Percentiles rank a stretch among this genome's conserved stretches.
These are phyloP conservation scores for Ibidorhyncha struthersii DNA, from an alignment of 2,113 vertebrate genomes.

Conservation along the genomic window DNA sequence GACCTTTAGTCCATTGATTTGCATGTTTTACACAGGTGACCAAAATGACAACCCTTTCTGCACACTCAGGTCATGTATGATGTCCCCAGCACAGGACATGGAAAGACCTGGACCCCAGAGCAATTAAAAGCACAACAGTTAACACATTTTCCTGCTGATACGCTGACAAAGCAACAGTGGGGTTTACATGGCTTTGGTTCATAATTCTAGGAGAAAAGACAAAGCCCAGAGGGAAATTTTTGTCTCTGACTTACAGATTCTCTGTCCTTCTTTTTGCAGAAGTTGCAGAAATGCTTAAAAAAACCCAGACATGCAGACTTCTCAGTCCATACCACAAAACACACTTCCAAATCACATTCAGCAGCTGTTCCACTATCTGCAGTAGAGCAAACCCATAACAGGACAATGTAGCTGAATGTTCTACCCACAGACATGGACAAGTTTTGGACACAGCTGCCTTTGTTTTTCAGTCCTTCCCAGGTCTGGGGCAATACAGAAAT, in stretches of 20 bases:
- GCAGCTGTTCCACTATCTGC: neutral
- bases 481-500: neutral
- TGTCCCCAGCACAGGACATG: neutral
- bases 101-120: neutral
- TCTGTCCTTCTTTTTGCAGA: neutral
- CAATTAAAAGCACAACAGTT: neutral
- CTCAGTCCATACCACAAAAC: neutral
- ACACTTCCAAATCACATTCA: neutral
- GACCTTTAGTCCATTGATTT: neutral
- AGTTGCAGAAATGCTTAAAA: neutral
- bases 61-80: neutral
- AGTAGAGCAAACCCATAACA: neutral
- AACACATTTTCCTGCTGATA: neutral
- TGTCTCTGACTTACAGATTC: neutral
- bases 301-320: neutral
- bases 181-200: neutral
- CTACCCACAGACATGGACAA: fast-evolving
- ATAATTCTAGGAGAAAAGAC: neutral
- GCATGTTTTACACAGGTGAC: neutral
- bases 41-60: neutral
- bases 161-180: neutral
- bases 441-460: neutral
- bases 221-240: neutral
- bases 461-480: neutral
- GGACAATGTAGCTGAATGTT: neutral